Evolutionary conservation across 2,113 vertebrate species (phyloP), one percentile per base, ranked within the genome.

Genomic region (Labeo rohita): DNA sequence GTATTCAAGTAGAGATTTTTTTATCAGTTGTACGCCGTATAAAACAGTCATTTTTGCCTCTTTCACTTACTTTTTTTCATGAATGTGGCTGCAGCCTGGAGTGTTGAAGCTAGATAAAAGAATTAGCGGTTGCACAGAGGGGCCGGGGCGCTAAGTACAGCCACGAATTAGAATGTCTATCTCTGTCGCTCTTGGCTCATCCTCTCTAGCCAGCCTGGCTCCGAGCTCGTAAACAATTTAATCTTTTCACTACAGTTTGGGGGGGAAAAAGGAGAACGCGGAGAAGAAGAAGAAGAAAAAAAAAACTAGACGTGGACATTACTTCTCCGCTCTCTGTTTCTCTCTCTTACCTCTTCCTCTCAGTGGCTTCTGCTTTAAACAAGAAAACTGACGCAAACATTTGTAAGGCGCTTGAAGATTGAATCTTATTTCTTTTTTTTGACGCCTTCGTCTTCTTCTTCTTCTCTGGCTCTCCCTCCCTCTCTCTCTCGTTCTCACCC

Each of bases 21-120:
- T 97, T 97, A 98, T 98, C 97, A 92, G 94, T 96, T 95, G 95
- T 95, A 95, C 94, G 94, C 92, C 94, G 83, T 93, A 95, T 95
- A 96, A 95, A 97, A 97, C 94, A 94, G 95, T 97, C 95, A 95
- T 96, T 96, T 90, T 95, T 95, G 95, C 94, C 94, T 94, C 94
- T 95, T 96, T 96, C 93, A 90, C 93, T 94, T 92, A 91, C 90
- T 88, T 87, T 86, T 50, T 93, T 95, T 95, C 93, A 84, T 96
- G 93, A 96, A 97, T 96, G 96, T 96, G 96, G 97, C 96, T 96
- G 97, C 95, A 96, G 97, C 97, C 96, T 95, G 92, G 97, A 97
- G 97, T 99, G 98, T 97, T 97, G 95, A 94, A 97, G 96, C 96
- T 97, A 98, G 97, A 99, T 98, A 99, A 98, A 99, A 98, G 97